A percentile compares a stretch with the other conserved stretches of the same genome.
phyloP scores from a whole-genome alignment of 2,888 invertebrate species.

The Mantis religiosa region DNA sequence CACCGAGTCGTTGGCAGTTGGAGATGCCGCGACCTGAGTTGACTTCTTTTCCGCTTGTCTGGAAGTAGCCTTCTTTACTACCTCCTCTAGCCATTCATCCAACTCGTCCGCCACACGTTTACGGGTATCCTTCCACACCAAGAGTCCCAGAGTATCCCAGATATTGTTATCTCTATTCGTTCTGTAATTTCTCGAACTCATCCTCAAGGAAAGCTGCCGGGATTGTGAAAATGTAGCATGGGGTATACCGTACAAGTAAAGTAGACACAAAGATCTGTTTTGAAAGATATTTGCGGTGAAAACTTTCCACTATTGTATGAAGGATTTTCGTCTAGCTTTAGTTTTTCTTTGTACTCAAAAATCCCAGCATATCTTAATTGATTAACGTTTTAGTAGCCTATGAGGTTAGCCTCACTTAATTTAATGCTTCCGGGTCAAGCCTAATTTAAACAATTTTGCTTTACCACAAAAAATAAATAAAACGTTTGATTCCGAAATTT shows the following conservation, averaged over 20 bases:
- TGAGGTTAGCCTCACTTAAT: too few species aligned
- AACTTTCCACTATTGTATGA: too few species aligned
- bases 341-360: too few species aligned
- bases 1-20: background rate
- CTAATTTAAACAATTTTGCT: too few species aligned
- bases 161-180: conserved; percentile 45
- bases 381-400: too few species aligned
- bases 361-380: too few species aligned
- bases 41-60: background rate
- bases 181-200: background rate
- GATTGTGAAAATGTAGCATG: background rate
- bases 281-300: too few species aligned
- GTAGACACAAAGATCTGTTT: background rate
- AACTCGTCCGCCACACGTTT: conserved; percentile 46
- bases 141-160: conserved; percentile 61
- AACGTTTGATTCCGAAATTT: too few species aligned
- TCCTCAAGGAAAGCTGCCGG: background rate
- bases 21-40: background rate
- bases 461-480: too few species aligned
- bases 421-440: too few species aligned
- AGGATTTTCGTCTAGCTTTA: too few species aligned
- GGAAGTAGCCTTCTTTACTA: conserved; percentile 33
- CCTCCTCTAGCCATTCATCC: conserved; percentile 39
- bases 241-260: background rate
- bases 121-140: conserved; percentile 50